A percentile compares a stretch with the other conserved stretches of the same genome.
Conservation (phyloP, 2,888 invertebrate species). For the Polyploca ridens region DNA sequence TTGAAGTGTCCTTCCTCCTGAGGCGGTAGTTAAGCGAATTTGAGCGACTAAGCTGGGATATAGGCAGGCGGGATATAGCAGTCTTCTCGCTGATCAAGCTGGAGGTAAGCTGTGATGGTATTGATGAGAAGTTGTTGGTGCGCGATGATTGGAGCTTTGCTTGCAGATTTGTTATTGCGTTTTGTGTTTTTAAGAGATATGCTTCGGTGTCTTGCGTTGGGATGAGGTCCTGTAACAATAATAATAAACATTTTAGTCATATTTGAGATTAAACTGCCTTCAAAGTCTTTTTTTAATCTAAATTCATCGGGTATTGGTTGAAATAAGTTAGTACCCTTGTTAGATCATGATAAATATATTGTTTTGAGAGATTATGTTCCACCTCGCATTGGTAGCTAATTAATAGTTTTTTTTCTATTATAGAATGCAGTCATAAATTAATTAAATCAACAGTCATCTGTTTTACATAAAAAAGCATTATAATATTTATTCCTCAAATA, state of each 20-base stretch:
- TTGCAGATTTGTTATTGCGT: slow-evolving; percentile 85
- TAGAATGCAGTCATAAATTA: no score
- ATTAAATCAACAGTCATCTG: no score
- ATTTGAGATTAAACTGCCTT: neutral
- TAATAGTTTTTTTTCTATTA: no score
- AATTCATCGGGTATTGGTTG: no score
- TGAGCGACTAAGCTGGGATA: slow-evolving; percentile 76
- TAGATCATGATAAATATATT: no score
- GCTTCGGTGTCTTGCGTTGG: slow-evolving; percentile 82
- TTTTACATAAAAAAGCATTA: no score
- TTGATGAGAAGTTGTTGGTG: slow-evolving; percentile 57
- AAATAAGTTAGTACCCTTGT: no score
- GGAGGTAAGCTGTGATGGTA: slow-evolving; percentile 71
- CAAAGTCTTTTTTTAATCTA: no score
- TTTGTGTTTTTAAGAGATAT: slow-evolving; percentile 85
- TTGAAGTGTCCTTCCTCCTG: slow-evolving; percentile 66
- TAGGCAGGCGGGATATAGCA: slow-evolving; percentile 71
- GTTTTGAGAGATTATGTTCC: no score
- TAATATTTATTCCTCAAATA: no score
- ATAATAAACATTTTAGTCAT: neutral
- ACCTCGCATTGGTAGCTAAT: no score
- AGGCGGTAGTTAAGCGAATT: slow-evolving; percentile 80
- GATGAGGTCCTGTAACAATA: slow-evolving; percentile 78
- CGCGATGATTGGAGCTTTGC: slow-evolving; percentile 80
- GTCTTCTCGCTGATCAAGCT: slow-evolving; percentile 77